Base-by-base conservation (phyloP, 2,888 invertebrate species). In the Netelia melanura region DNA sequence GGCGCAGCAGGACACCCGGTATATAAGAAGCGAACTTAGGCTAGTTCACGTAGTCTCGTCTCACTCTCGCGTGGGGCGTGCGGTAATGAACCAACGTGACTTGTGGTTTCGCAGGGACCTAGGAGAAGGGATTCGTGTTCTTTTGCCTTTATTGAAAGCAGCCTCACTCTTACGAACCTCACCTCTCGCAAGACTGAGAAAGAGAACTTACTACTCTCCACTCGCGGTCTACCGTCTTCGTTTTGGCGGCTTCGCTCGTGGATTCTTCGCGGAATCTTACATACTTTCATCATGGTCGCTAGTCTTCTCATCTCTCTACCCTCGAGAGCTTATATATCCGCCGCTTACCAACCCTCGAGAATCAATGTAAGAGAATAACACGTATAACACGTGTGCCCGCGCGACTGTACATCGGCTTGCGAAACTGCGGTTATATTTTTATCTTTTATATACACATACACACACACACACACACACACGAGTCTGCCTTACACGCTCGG, bases 21-120 rank as follows among this genome's bases (percentile, higher is more conserved):
- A 76, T 25, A 48, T 62, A 61, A 43, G 78, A 70, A 38, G 56
- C 52, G 58, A 76, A 83, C 84, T 79, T 83, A 76, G 81, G 78
- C 83, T 77, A 84, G 86, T 82, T 83, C 77, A 81, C 83, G 81
- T 38, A 90, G 90, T 91, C 89, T 91, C 92, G 90, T 92, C 92
- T 91, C 89, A 90, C 91, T 91, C 92, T 91, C 91, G 90, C 91
- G 91, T 91, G 90, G 91, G 92, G 91, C 90, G 89, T 90, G 90
- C 48, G 79, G 79, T 93, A 93, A 93, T 93, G 92, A 93, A 93
- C 90, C 91, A 91, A 92, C 92, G 92, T 93, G 93, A 93, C 92
- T 92, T 92, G 93, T 92, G 91, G 92, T 92, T 93, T 91, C 70
- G 76, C 81, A 52, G 48, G 61, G 64, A n/a, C 64, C 54, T 64